Conservation (phyloP, 1,140 invertebrate genomes). For the Formica selysi region DNA sequence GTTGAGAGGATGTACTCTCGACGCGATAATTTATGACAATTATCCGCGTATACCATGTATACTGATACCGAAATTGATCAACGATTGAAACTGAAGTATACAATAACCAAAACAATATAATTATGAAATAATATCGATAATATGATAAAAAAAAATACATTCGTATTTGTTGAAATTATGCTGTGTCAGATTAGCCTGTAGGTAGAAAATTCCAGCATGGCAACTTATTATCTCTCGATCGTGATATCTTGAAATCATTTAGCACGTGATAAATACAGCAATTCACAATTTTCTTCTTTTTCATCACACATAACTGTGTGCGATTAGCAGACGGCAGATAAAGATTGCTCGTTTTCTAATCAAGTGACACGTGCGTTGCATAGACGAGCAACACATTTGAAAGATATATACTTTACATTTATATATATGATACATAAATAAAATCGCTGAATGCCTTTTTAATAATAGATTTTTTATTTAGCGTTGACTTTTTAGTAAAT, state of each 20-base stretch:
- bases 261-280: constrained; percentile 64
- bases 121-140: constrained; percentile 44
- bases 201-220: constrained; percentile 41
- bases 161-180: constrained; percentile 41
- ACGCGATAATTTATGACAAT: neutral
- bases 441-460: too few species aligned
- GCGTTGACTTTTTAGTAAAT: too few species aligned
- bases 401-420: neutral
- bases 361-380: neutral
- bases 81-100: neutral
- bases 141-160: constrained; percentile 4
- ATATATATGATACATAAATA: too few species aligned
- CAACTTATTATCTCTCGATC: constrained; percentile 43
- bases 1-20: neutral
- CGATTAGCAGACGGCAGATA: constrained; percentile 5
- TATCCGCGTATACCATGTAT: neutral
- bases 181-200: constrained; percentile 1
- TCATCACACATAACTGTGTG: neutral
- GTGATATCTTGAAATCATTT: constrained; percentile 63
- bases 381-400: neutral
- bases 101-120: neutral
- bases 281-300: constrained; percentile 57
- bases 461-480: too few species aligned
- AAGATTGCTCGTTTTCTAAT: constrained; percentile 1
- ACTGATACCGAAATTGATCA: neutral